Evolutionary conservation across 2,888 invertebrate genomes (phyloP).

Genomic region (Leuctra nigra): DNA sequence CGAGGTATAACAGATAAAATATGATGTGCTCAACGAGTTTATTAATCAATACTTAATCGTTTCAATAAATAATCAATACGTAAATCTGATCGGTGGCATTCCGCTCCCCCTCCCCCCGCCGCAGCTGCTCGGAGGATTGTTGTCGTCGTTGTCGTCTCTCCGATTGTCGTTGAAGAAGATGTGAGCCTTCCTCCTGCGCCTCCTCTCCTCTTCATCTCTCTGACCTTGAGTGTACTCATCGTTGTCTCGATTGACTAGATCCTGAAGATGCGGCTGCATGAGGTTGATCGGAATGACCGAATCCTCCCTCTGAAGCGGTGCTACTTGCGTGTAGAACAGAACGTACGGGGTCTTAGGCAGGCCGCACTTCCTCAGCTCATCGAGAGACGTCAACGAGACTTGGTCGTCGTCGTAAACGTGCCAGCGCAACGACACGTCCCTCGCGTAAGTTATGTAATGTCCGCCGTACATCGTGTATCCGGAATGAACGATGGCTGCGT

Average conservation of each 20-base stretch:
- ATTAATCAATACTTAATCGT: no score
- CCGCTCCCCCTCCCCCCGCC: slow-evolving; percentile 39
- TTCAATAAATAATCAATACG: slow-evolving; percentile 21
- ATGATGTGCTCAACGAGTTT: no score
- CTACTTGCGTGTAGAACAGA: slow-evolving; percentile 55
- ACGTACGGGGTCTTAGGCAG: slow-evolving; percentile 78
- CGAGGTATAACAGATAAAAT: no score
- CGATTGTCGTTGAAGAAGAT: slow-evolving; percentile 23
- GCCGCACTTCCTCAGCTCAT: slow-evolving; percentile 54
- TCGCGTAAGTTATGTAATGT: slow-evolving; percentile 80
- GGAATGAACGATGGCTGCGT: slow-evolving; percentile 78
- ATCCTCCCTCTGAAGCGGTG: slow-evolving; percentile 34
- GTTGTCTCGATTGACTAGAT: slow-evolving; percentile 35
- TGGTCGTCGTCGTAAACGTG: slow-evolving; percentile 73
- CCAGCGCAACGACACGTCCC: slow-evolving; percentile 60
- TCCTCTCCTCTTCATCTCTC: slow-evolving; percentile 32
- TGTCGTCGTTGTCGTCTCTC: slow-evolving; percentile 41
- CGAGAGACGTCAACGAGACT: slow-evolving; percentile 52
- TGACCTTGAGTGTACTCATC: slow-evolving; percentile 35
- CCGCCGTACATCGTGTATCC: slow-evolving; percentile 79
- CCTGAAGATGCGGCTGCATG: slow-evolving; percentile 35
- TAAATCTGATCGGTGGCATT: slow-evolving; percentile 22
- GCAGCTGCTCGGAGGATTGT: slow-evolving; percentile 48
- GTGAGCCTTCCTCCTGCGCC: slow-evolving; percentile 30
- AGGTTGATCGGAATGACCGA: slow-evolving; percentile 32